Evolutionary conservation across 2,888 invertebrate species (phyloP).

Genomic region (Rhamphomyia laevipes): DNA sequence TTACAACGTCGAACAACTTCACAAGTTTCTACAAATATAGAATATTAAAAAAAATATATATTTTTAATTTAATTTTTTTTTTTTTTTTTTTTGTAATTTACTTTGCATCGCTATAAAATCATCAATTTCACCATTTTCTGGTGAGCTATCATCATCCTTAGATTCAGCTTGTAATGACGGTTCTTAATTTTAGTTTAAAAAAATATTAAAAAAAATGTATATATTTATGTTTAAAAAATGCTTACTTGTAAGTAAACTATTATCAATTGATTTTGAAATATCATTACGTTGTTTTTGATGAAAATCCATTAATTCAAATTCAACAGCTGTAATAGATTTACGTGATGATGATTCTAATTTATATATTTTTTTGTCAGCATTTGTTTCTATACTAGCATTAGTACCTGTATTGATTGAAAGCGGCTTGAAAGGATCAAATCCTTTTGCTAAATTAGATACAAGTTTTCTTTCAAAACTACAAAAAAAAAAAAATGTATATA

Average conservation of each 20-base stretch:
- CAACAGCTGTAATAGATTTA: too few relatives aligned
- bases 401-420: conserved; percentile 29
- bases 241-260: too few relatives aligned
- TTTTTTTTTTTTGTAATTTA: not conserved
- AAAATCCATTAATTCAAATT: too few relatives aligned
- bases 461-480: conserved; percentile 32
- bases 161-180: not conserved
- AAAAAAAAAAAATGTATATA: not conserved
- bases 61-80: not conserved
- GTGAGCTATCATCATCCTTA: not conserved
- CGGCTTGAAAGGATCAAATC: conserved; percentile 34
- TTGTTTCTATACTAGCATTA: conserved; percentile 1
- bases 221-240: too few relatives aligned
- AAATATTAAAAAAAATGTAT: too few relatives aligned
- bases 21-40: conserved; percentile 6
- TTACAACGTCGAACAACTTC: conserved; percentile 32
- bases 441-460: conserved; percentile 32
- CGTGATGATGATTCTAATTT: too few relatives aligned
- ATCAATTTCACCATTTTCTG: not conserved
- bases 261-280: too few relatives aligned
- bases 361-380: not conserved
- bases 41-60: not conserved
- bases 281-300: too few relatives aligned
- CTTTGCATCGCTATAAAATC: not conserved
- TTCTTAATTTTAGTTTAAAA: too few relatives aligned